Evolutionary conservation across 1,140 invertebrate genomes (phyloP).

Genomic region (Dinothrombium tinctorium): DNA sequence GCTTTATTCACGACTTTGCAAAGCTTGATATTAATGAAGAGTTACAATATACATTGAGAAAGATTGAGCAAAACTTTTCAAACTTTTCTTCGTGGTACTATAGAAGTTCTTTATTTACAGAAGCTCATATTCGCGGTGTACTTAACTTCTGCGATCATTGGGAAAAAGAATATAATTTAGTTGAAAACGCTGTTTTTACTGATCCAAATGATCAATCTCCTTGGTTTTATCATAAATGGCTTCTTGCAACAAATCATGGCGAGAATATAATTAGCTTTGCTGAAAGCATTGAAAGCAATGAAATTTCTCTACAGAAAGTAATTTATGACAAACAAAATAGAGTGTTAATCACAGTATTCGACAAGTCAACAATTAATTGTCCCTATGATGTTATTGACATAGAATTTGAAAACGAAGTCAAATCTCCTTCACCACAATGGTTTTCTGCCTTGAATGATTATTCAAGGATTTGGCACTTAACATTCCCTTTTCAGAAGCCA

Average conservation of each 20-base stretch:
- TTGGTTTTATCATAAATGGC: constrained; percentile 92
- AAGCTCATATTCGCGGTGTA: neutral
- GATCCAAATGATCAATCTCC: constrained; percentile 90
- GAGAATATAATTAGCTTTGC: too few relatives aligned
- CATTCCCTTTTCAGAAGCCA: too few relatives aligned
- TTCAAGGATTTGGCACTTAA: too few relatives aligned
- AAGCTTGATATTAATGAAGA: constrained; percentile 40
- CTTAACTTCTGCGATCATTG: constrained; percentile 2
- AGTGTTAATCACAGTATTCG: too few relatives aligned
- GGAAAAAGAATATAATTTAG: constrained; percentile 45
- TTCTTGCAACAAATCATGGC: constrained; percentile 29
- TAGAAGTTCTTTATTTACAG: constrained; percentile 51
- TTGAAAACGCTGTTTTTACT: constrained; percentile 80
- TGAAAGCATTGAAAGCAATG: too few relatives aligned
- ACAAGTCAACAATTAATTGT: too few relatives aligned
- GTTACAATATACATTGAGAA: constrained; percentile 51
- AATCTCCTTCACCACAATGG: too few relatives aligned
- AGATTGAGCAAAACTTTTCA: constrained; percentile 74
- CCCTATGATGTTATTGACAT: too few relatives aligned
- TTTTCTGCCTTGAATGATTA: too few relatives aligned
- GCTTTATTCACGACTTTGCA: constrained; percentile 42
- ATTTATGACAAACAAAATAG: too few relatives aligned
- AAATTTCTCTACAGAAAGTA: too few relatives aligned
- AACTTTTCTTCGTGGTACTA: constrained; percentile 99
- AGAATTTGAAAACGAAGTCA: too few relatives aligned